Evolutionary conservation across 2,888 invertebrate genomes (phyloP), one percentile per base, ranked within the genome.

Genomic region (Ichneumoninae sp.): DNA sequence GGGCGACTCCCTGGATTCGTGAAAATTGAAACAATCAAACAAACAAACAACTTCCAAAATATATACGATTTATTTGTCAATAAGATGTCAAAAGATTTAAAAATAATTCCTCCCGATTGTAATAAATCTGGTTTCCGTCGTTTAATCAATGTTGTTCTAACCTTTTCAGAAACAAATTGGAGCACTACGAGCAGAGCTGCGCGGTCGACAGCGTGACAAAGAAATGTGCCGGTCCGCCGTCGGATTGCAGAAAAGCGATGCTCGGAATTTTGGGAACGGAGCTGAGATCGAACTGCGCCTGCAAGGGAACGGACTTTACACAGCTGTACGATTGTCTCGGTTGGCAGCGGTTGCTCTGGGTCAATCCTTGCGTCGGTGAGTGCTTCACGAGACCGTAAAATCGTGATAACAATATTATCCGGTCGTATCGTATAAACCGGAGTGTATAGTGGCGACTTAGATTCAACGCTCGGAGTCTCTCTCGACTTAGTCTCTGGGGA

Each of bases 301-400:
- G 98, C 93, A 96, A 97, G 86, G 97, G 97, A 50, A 97, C 97
- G 1, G 98, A 98, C 94, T 96, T 97, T 91, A 96, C 96, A 54
- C 97, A 98, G 92, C 95, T 98, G 50, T 98, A 98, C 93, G 97
- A 97, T 91, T 98, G 98, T 90, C 95, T 98, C 0, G 98, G 98
- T 75, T 98, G 98, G 98, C 97, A 98, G 91, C 94, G 98, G 83
- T 95, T 98, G 57, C 95, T 98, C 54, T 98, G 98, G 98, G 96
- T 98, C 83, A 98, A 98, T 94, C 98, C 98, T 75, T 98, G 98
- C 94, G 98, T 98, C 89, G 98, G 98, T 98, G 94, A 96, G 97
- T 95, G 5, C n/a, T 40, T 52, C 40, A 6, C 36, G 13, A 16
- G 40, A 66, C 22, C 19, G 19, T 47, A 50, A 13, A 75, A 10